These are phyloP conservation scores for Macrophya annulata DNA, from an alignment of 2,888 invertebrate species.

Conservation along the genomic window DNA sequence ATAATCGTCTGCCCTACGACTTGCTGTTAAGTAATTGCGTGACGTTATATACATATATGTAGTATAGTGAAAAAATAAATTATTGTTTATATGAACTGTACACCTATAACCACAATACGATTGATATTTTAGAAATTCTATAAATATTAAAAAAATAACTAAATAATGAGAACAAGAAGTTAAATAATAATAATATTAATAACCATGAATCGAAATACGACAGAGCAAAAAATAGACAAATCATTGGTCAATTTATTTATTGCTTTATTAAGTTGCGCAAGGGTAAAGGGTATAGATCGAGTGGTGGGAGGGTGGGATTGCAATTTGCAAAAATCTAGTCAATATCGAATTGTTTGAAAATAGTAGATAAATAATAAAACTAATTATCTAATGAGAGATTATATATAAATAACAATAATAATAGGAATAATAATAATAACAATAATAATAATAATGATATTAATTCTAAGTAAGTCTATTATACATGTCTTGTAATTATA, in stretches of 20 bases:
- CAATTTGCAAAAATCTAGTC: conserved; percentile 26
- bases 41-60: not conserved
- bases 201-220: not conserved
- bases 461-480: conserved; percentile 12
- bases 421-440: not conserved
- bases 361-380: conserved; percentile 34
- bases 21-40: not conserved
- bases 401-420: conserved; percentile 16
- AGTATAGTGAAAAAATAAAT: not conserved
- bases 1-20: not conserved
- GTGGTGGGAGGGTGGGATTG: not conserved
- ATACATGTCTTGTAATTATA: conserved; percentile 30
- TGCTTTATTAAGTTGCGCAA: not conserved
- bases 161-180: not conserved
- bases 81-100: conserved; percentile 1
- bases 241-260: not conserved
- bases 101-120: not conserved
- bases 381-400: not conserved
- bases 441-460: not conserved
- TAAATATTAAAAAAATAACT: not conserved
- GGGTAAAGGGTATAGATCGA: not conserved
- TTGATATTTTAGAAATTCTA: not conserved
- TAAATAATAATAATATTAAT: not conserved
- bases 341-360: conserved; percentile 34
- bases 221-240: not conserved